Conservation (phyloP, 2,797 vertebrate species). For the Mionectes olivaceus region DNA sequence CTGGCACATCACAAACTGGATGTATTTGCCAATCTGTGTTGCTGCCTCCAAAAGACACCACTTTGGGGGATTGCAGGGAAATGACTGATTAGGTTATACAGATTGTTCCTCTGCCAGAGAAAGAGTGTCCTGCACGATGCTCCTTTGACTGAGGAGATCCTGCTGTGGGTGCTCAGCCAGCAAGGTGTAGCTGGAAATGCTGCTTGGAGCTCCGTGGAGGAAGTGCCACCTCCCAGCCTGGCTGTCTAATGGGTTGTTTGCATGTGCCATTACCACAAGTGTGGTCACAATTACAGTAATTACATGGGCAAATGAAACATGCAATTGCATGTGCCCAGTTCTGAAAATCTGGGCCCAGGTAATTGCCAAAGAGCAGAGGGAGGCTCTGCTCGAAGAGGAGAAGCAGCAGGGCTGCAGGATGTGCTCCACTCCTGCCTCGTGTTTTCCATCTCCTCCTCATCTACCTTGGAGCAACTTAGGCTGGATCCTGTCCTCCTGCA, state of each 20-base stretch:
- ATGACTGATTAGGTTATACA: not conserved
- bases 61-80: not conserved
- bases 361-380: not conserved
- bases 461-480: not conserved
- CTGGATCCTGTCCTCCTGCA: not conserved
- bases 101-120: not conserved
- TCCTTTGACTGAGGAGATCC: not conserved
- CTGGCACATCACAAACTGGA: not conserved
- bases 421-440: not conserved
- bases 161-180: not conserved
- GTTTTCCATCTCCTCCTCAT: not conserved
- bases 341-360: not conserved
- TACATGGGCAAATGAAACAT: not conserved
- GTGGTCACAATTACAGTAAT: conserved; percentile 15
- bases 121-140: not conserved
- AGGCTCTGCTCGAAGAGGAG: not conserved
- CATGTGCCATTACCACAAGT: not conserved
- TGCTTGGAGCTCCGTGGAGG: not conserved
- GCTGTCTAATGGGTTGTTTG: not conserved
- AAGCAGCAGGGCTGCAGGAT: not conserved
- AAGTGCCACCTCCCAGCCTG: not conserved
- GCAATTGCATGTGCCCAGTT: not conserved
- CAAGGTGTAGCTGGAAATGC: not conserved
- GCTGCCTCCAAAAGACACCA: not conserved
- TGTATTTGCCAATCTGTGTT: not conserved